A percentile compares a stretch with the other conserved stretches of the same genome.
These are phyloP conservation scores for Drosophila conformis DNA, from an alignment of 2,888 invertebrate species.

Conservation along the genomic window DNA sequence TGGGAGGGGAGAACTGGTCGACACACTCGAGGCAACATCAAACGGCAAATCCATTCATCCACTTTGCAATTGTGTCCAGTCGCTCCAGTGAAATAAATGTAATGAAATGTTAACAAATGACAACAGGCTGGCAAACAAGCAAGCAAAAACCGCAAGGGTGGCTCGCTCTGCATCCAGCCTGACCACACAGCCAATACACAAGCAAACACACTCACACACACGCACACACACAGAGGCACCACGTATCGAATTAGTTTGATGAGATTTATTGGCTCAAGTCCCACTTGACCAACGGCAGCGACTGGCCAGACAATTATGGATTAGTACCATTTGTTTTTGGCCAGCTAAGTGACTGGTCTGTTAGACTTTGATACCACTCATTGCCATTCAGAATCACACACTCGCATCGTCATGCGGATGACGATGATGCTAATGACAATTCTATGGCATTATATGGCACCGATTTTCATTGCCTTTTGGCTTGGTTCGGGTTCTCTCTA, in stretches of 20 bases:
- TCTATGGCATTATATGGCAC: slow-evolving; percentile 69
- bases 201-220: slow-evolving; percentile 21
- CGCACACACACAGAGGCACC: slow-evolving; percentile 1
- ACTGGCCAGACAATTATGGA: slow-evolving; percentile 80
- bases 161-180: slow-evolving; percentile 32
- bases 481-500: slow-evolving; percentile 44
- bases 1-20: neutral
- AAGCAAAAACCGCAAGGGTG: slow-evolving; percentile 72
- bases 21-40: slow-evolving; percentile 65
- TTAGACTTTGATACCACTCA: slow-evolving; percentile 42
- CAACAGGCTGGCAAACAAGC: slow-evolving; percentile 75
- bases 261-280: slow-evolving; percentile 80
- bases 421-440: slow-evolving; percentile 56
- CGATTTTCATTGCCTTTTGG: slow-evolving; percentile 54
- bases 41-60: slow-evolving; percentile 77
- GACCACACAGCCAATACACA: slow-evolving; percentile 36
- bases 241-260: slow-evolving; percentile 79
- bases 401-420: slow-evolving; percentile 22
- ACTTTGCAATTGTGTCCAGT: slow-evolving; percentile 75
- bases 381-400: slow-evolving; percentile 30
- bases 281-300: slow-evolving; percentile 72
- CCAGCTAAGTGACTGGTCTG: slow-evolving; percentile 40
- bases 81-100: slow-evolving; percentile 71
- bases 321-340: slow-evolving; percentile 81
- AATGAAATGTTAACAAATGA: slow-evolving; percentile 82